These are phyloP conservation scores for Tipula helvola DNA, from an alignment of 2,888 invertebrate species.

Conservation along the genomic window DNA sequence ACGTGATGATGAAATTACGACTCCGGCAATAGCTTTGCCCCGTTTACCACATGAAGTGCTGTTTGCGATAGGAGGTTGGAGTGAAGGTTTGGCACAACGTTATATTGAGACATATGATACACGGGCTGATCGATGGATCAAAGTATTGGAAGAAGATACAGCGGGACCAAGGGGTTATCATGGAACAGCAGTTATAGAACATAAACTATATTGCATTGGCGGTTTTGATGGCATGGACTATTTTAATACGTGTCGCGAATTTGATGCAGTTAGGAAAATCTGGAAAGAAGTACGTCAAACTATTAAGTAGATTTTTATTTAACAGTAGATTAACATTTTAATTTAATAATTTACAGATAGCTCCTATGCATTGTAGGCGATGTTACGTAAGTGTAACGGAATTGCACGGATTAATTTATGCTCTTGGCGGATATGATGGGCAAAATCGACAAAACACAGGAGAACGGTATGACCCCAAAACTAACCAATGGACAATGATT, in stretches of 20 bases:
- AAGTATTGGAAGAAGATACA: slow-evolving; percentile 55
- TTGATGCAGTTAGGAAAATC: slow-evolving; percentile 67
- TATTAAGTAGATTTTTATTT: neutral
- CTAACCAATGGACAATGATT: slow-evolving; percentile 81
- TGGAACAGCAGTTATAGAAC: slow-evolving; percentile 78
- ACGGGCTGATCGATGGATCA: slow-evolving; percentile 77
- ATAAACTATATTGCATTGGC: slow-evolving; percentile 78
- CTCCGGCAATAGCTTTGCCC: slow-evolving; percentile 71
- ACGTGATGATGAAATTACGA: slow-evolving; percentile 62
- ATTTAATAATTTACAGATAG: slow-evolving; percentile 36
- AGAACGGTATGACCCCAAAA: slow-evolving; percentile 69
- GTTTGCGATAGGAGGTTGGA: slow-evolving; percentile 75
- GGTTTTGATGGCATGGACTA: slow-evolving; percentile 77
- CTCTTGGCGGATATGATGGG: slow-evolving; percentile 82
- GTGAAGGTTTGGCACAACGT: slow-evolving; percentile 40
- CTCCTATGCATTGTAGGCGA: slow-evolving; percentile 80
- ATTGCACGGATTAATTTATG: slow-evolving; percentile 63
- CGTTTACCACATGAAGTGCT: slow-evolving; percentile 80
- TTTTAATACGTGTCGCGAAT: slow-evolving; percentile 77
- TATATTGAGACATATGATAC: slow-evolving; percentile 84
- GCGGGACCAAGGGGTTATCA: slow-evolving; percentile 83
- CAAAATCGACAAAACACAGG: slow-evolving; percentile 76
- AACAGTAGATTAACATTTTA: neutral
- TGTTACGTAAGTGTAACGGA: slow-evolving; percentile 81
- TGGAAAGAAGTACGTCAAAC: slow-evolving; percentile 58